These are phyloP conservation scores for Stenurella melanura DNA, from an alignment of 2,888 invertebrate species.

Conservation along the genomic window DNA sequence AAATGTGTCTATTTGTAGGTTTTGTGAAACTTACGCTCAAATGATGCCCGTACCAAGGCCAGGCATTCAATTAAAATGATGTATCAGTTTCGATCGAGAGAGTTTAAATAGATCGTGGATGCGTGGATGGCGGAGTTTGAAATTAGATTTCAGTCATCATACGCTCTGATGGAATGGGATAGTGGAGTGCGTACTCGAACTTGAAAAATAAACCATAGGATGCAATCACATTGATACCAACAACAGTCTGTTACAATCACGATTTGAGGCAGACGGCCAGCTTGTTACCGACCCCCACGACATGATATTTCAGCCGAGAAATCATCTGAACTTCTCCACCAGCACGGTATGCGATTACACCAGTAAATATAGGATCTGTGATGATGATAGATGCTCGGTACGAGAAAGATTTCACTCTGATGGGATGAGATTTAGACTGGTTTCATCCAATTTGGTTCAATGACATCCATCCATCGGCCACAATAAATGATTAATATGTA, in stretches of 20 bases:
- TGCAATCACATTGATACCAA: conserved; percentile 61
- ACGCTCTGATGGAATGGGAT: conserved; percentile 48
- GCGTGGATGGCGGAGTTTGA: conserved; percentile 31
- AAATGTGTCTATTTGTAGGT: not conserved
- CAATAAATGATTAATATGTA: conserved; percentile 24
- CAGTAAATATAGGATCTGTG: conserved; percentile 66
- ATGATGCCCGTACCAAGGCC: not conserved
- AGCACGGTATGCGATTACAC: conserved; percentile 63
- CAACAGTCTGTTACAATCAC: conserved; percentile 59
- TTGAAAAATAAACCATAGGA: conserved; percentile 46
- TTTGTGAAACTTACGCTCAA: not conserved
- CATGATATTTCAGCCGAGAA: conserved; percentile 40
- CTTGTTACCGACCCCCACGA: conserved; percentile 21
- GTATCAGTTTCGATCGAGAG: not conserved
- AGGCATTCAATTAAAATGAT: conserved; percentile 3
- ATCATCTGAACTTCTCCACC: conserved; percentile 48
- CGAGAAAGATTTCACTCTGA: conserved; percentile 53
- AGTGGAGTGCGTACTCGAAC: conserved; percentile 34
- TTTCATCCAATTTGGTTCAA: conserved; percentile 69
- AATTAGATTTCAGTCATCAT: conserved; percentile 49
- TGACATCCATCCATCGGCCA: conserved; percentile 59
- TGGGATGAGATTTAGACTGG: conserved; percentile 60
- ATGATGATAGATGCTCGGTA: conserved; percentile 66
- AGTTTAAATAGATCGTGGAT: not conserved
- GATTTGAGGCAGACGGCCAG: conserved; percentile 54